Evolutionary conservation across 2,888 invertebrate species (phyloP).

Genomic region (Leptinotarsa haldemani): DNA sequence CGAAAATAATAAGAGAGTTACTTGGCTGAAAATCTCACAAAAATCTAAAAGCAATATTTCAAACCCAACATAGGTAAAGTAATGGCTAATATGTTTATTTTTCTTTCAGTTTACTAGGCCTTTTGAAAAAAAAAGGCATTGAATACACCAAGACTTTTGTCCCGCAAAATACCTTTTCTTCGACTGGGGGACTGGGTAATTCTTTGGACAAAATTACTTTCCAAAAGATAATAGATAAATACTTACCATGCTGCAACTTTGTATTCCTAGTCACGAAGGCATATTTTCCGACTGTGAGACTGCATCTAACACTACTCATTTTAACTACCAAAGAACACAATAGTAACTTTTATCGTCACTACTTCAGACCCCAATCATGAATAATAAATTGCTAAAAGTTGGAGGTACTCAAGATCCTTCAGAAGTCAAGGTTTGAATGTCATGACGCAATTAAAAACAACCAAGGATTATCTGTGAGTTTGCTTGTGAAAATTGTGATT

Average conservation of each 20-base stretch:
- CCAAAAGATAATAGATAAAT: slow-evolving; percentile 19
- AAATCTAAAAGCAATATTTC: too few relatives aligned
- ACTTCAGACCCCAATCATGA: slow-evolving; percentile 13
- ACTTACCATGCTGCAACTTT: slow-evolving; percentile 63
- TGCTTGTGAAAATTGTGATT: not conserved
- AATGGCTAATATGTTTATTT: too few relatives aligned
- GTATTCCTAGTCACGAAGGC: slow-evolving; percentile 60
- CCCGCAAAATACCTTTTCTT: too few relatives aligned
- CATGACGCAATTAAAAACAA: slow-evolving; percentile 58
- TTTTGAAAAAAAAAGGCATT: too few relatives aligned
- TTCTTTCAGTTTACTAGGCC: too few relatives aligned
- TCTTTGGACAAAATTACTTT: too few relatives aligned
- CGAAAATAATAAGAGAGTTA: too few relatives aligned
- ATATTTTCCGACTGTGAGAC: slow-evolving; percentile 64
- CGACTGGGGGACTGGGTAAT: too few relatives aligned
- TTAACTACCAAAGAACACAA: not conserved
- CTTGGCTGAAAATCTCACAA: too few relatives aligned
- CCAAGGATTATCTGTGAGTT: slow-evolving; percentile 24
- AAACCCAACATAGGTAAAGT: too few relatives aligned
- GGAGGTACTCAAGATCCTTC: slow-evolving; percentile 50
- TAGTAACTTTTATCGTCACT: slow-evolving; percentile 8
- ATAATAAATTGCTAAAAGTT: slow-evolving; percentile 16
- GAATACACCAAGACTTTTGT: too few relatives aligned
- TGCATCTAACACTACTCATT: slow-evolving; percentile 62
- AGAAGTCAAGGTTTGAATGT: slow-evolving; percentile 60